Conservation (phyloP, 2,888 invertebrate species). For the Stenodera caucasica region DNA sequence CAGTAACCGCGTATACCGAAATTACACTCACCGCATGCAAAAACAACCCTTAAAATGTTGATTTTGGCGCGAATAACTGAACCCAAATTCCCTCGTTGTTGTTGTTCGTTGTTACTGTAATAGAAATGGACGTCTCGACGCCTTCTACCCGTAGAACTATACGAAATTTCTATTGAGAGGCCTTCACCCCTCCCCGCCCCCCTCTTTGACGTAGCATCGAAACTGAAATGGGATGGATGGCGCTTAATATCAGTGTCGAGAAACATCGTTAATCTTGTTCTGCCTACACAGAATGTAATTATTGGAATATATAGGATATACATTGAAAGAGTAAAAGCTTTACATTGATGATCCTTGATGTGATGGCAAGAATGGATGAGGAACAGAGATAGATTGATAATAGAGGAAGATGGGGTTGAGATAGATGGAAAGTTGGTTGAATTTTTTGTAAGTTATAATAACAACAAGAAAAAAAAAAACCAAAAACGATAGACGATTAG, state of each 20-base stretch:
- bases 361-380: slow-evolving; percentile 7
- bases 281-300: slow-evolving; percentile 57
- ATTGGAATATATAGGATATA: slow-evolving; percentile 49
- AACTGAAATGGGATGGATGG: slow-evolving; percentile 40
- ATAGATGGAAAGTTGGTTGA: slow-evolving; percentile 8
- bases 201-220: slow-evolving; percentile 30
- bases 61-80: slow-evolving; percentile 43
- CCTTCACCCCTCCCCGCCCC: slow-evolving; percentile 10
- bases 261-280: slow-evolving; percentile 57
- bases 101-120: not conserved
- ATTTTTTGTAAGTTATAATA: slow-evolving; percentile 6
- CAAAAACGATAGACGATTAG: slow-evolving; percentile 41
- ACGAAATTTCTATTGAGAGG: not conserved
- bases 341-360: slow-evolving; percentile 22
- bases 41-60: slow-evolving; percentile 33
- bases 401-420: slow-evolving; percentile 7
- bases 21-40: slow-evolving; percentile 47
- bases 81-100: slow-evolving; percentile 33
- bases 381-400: not conserved
- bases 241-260: slow-evolving; percentile 56
- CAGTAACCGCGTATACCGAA: slow-evolving; percentile 51
- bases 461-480: not conserved
- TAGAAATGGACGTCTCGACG: not conserved
- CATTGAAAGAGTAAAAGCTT: slow-evolving; percentile 27
- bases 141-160: not conserved